phyloP scores from a whole-genome alignment of 1,140 invertebrate genomes.

The Panagrolaimus sp. region DNA sequence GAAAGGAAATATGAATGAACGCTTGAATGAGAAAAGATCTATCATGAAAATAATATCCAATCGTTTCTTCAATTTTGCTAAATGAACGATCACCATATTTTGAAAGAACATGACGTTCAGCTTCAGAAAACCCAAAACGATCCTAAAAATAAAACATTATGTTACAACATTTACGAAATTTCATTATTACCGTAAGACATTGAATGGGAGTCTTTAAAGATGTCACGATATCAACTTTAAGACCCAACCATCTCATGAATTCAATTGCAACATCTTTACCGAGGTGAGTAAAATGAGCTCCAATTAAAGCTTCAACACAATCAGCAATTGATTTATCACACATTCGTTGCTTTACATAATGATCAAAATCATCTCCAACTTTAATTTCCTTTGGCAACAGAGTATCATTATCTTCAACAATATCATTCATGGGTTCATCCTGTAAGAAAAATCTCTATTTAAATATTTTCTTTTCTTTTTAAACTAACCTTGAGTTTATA shows the following conservation, averaged over 20 bases:
- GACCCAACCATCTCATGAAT: conserved; percentile 96
- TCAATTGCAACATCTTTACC: conserved; percentile 83
- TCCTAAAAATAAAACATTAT: too few species aligned
- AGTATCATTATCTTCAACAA: too few species aligned
- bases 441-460: too few species aligned
- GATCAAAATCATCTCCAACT: too few species aligned
- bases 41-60: conserved; percentile 69
- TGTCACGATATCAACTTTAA: conserved; percentile 71
- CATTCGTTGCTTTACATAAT: conserved; percentile 77
- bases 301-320: conserved; percentile 93
- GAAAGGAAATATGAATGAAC: conserved; percentile 92
- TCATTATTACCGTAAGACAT: too few species aligned
- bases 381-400: too few species aligned
- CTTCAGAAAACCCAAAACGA: too few species aligned
- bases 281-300: conserved; percentile 89
- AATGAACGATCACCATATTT: conserved; percentile 72
- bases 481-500: conserved; percentile 64
- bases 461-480: too few species aligned
- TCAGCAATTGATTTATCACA: conserved; percentile 98
- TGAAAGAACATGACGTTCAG: conserved; percentile 68
- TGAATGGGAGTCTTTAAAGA: conserved; percentile 7
- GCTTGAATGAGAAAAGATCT: conserved; percentile 79
- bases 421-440: too few species aligned
- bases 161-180: too few species aligned
- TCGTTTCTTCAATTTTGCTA: conserved; percentile 73